Evolutionary conservation across 2,797 vertebrate genomes (phyloP).

Genomic region (Erpetoichthys calabaricus): DNA sequence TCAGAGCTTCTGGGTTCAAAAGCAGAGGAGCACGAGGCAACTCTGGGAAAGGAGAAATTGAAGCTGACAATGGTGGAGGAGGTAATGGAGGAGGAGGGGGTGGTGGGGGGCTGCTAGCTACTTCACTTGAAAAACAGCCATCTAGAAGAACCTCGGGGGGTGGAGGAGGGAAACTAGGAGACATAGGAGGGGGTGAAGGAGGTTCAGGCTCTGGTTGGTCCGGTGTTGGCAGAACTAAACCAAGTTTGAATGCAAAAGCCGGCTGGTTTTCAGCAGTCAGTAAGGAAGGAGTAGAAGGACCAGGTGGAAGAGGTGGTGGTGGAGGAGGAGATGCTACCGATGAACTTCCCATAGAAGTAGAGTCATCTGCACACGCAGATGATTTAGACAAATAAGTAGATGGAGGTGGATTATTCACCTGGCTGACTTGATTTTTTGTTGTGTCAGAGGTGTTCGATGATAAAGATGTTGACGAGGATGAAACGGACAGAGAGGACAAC

Average conservation of each 20-base stretch:
- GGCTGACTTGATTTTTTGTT: slow-evolving; percentile 41
- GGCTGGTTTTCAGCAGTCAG: no score
- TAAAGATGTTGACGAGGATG: slow-evolving; percentile 88
- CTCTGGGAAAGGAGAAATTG: slow-evolving; percentile 13
- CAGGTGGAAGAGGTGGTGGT: slow-evolving; percentile 27
- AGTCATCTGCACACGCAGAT: slow-evolving; percentile 18
- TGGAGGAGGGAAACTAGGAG: slow-evolving; percentile 67
- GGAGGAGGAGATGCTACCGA: slow-evolving; percentile 35
- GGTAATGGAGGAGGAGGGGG: slow-evolving; percentile 11
- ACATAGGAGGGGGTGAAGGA: slow-evolving; percentile 25
- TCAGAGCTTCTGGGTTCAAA: slow-evolving; percentile 45
- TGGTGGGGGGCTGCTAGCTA: slow-evolving; percentile 36
- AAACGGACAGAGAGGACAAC: slow-evolving; percentile 78
- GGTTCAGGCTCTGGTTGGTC: neutral
- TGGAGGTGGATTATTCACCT: slow-evolving; percentile 15
- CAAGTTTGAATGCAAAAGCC: no score
- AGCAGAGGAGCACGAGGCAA: slow-evolving; percentile 32
- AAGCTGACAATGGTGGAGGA: slow-evolving; percentile 20
- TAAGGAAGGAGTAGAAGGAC: neutral
- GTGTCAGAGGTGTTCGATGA: slow-evolving; percentile 88
- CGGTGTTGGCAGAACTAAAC: neutral
- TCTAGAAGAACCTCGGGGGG: slow-evolving; percentile 56
- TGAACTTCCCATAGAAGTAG: slow-evolving; percentile 25
- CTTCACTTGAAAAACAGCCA: slow-evolving; percentile 35
- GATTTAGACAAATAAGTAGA: slow-evolving; percentile 16